Conservation (phyloP, 2,113 vertebrate species). For the Brienomyrus brachyistius region DNA sequence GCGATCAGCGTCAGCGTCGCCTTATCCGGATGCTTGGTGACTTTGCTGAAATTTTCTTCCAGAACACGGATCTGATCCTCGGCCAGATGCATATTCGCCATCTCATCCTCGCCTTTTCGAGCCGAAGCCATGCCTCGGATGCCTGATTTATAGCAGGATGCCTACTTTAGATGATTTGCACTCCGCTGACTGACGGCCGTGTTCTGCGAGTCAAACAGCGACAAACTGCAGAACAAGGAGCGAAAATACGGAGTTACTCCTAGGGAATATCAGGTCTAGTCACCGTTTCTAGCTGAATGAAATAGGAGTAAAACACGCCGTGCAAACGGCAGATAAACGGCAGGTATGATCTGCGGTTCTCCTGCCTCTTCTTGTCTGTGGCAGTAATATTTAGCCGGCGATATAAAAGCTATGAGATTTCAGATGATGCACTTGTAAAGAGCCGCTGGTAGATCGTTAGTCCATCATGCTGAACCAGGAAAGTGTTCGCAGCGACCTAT, state of each 20-base stretch:
- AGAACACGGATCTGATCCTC: constrained; percentile 54
- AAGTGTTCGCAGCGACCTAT: background rate
- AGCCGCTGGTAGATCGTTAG: background rate
- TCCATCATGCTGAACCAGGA: background rate
- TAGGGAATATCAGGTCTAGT: background rate
- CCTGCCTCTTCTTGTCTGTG: background rate
- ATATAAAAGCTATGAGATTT: background rate
- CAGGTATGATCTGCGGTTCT: background rate
- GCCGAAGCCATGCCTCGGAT: background rate
- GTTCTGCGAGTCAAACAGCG: background rate
- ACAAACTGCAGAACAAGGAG: background rate
- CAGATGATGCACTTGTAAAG: background rate
- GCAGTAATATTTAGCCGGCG: background rate
- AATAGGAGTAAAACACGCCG: background rate
- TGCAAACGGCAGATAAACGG: background rate
- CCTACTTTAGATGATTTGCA: background rate
- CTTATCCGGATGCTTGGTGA: constrained; percentile 47
- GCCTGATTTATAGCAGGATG: background rate
- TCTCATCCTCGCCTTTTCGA: constrained; percentile 31
- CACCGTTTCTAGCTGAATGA: background rate
- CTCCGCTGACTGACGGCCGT: background rate
- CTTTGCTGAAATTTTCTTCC: constrained; percentile 58
- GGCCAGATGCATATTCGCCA: constrained; percentile 39
- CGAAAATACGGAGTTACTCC: background rate
- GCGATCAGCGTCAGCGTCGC: constrained; percentile 60